Base-by-base conservation (phyloP, 1,140 invertebrate species). In the Dysdera silvatica region DNA sequence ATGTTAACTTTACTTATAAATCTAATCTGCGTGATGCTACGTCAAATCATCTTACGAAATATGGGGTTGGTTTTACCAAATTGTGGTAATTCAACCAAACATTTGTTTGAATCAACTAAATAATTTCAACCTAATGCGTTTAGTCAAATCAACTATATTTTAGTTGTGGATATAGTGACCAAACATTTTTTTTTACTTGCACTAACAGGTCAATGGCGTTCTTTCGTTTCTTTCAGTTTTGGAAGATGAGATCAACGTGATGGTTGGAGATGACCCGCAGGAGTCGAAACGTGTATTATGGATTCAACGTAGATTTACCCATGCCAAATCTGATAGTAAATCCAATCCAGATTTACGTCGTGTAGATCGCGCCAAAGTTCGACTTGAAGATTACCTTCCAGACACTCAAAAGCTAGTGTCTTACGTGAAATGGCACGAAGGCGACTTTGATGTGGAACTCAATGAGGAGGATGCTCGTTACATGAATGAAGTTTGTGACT, bases 361-460 rank as follows among this genome's bases (percentile, higher is more conserved):
- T 37, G 52, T 65, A 3, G 63, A 65, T 20, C 45, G 57, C 18
- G 53, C 45, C 4, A 65, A 68, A 54, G 51, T 48, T 31, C 37
- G 54, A 23, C 26, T 66, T 29, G 66, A 82, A 78, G 81, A 78
- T 69, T 81, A 84, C 71, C 69, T 85, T 32, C 74, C 76, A 41
- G 82, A 84, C 53, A 81, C 81, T 61, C 82, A 85, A 70, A 82
- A 85, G 14, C 77, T 85, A 10, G 76, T 81, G 20, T 76, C 84
- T 65, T 75, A 81, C 61, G 77, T 82, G 18, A 79, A 79, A 58
- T 84, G 81, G 78, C 74, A 76, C n/a, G 75, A 78, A 53, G 78
- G 78, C 28, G 81, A 82, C 3, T 66, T 83, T 28, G 74, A 76
- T 61, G 66, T 75, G 4, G 71, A 76, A 29, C 72, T 76, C 53